Evolutionary conservation across 2,888 invertebrate species (phyloP).

Genomic region (Lepidochrysops patricia): DNA sequence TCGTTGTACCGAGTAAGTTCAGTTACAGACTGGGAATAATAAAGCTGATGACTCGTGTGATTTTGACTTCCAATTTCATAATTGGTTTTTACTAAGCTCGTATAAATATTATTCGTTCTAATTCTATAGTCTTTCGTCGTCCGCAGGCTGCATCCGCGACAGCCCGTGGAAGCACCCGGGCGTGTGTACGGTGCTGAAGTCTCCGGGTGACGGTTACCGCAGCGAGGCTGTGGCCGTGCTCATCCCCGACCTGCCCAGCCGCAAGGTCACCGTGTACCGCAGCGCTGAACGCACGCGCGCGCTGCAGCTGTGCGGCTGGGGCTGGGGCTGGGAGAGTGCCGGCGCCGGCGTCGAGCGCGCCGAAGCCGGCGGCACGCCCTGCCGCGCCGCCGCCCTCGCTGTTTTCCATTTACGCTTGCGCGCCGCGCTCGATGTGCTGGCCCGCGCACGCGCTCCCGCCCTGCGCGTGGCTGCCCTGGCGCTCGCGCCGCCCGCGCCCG

Average conservation of each 20-base stretch:
- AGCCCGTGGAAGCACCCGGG: slow-evolving; percentile 77
- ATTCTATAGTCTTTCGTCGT: too few relatives aligned
- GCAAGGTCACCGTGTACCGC: slow-evolving; percentile 62
- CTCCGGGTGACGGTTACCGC: slow-evolving; percentile 61
- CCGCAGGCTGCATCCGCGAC: slow-evolving; percentile 67
- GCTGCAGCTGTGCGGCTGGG: slow-evolving; percentile 92
- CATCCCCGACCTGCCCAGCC: slow-evolving; percentile 78
- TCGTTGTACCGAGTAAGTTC: too few relatives aligned
- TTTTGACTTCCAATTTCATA: not conserved
- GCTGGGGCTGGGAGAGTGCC: slow-evolving; percentile 81
- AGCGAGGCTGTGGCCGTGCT: slow-evolving; percentile 77
- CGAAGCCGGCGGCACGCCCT: slow-evolving; percentile 81
- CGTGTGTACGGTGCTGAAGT: slow-evolving; percentile 72
- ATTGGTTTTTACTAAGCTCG: too few relatives aligned
- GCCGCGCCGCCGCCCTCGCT: slow-evolving; percentile 91
- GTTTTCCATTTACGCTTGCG: slow-evolving; percentile 91
- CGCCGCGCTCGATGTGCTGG: slow-evolving; percentile 89
- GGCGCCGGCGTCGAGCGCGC: slow-evolving; percentile 72
- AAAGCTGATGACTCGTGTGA: too few relatives aligned
- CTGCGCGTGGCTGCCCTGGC: slow-evolving; percentile 73
- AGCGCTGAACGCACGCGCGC: slow-evolving; percentile 86
- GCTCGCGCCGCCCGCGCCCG: slow-evolving; percentile 88
- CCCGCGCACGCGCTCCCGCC: slow-evolving; percentile 73
- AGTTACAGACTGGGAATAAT: too few relatives aligned
- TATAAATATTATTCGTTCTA: too few relatives aligned